Evolutionary conservation across 1,140 invertebrate genomes (phyloP).

Genomic region (Babylonia areolata): DNA sequence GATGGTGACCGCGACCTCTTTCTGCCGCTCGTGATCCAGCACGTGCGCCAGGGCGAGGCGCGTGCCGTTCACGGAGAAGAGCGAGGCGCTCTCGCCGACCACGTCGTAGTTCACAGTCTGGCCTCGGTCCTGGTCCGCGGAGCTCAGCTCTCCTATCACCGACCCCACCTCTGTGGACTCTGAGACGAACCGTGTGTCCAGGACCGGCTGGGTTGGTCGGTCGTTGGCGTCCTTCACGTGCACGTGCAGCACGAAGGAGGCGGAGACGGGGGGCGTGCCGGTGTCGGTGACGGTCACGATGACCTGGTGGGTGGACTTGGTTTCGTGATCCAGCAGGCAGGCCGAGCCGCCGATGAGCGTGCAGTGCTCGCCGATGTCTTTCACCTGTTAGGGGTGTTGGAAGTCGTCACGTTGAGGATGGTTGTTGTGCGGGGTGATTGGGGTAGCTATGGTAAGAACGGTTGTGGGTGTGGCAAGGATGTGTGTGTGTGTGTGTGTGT

Average conservation of each 20-base stretch:
- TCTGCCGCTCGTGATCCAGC: conserved; percentile 50
- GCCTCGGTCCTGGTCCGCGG: conserved; percentile 50
- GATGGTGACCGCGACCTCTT: conserved; percentile 40
- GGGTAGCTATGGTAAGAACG: no score
- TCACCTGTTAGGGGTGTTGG: no score
- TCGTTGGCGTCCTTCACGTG: conserved; percentile 56
- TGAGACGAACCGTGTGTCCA: conserved; percentile 36
- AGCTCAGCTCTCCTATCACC: conserved; percentile 39
- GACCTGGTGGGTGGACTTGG: conserved; percentile 28
- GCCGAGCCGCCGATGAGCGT: conserved; percentile 13
- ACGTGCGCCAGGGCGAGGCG: conserved; percentile 35
- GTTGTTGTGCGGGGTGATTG: no score
- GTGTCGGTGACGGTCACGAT: conserved; percentile 34
- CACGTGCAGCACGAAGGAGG: conserved; percentile 39
- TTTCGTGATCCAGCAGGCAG: conserved; percentile 57
- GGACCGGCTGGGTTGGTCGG: conserved; percentile 32
- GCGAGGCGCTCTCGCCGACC: conserved; percentile 14
- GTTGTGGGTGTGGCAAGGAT: no score
- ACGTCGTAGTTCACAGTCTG: conserved; percentile 42
- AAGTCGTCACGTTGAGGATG: no score
- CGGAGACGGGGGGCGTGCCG: conserved; percentile 23
- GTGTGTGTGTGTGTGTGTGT: no score
- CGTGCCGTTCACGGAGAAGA: conserved; percentile 41
- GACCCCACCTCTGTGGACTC: conserved; percentile 42
- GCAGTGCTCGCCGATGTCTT: conserved; percentile 41